Conservation (phyloP, 2,113 vertebrate species). For the Mixornis gularis region DNA sequence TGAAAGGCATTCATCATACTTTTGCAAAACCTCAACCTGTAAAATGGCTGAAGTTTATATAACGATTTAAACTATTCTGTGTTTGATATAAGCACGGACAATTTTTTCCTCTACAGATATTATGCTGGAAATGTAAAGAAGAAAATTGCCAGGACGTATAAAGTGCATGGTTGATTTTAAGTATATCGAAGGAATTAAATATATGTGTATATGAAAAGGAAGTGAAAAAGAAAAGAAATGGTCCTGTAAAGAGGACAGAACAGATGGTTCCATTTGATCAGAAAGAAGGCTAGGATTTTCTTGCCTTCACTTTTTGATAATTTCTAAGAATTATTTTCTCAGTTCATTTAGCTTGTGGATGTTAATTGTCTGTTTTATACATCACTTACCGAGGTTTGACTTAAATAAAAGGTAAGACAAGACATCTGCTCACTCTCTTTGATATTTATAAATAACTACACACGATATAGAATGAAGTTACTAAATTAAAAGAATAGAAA, state of each 20-base stretch:
- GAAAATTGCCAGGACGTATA: background rate
- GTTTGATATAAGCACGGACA: background rate
- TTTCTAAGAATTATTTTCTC: background rate
- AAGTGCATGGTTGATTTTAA: background rate
- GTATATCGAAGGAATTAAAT: background rate
- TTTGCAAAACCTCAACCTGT: background rate
- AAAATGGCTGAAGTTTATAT: background rate
- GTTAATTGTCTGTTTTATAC: background rate
- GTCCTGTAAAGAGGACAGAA: background rate
- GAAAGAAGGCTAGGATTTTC: background rate
- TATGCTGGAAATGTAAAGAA: background rate
- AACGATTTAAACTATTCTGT: background rate
- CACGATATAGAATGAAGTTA: background rate
- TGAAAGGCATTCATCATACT: background rate
- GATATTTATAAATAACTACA: constrained; percentile 12
- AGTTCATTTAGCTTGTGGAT: background rate
- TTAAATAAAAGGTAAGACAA: background rate
- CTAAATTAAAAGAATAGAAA: constrained; percentile 36
- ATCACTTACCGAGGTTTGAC: background rate
- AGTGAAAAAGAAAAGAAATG: background rate
- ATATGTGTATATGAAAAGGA: background rate
- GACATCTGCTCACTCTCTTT: constrained; percentile 3
- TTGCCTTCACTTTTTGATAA: background rate
- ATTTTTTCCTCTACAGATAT: background rate
- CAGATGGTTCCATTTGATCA: background rate